Evolutionary conservation across 1,140 invertebrate species (phyloP).

Genomic region (Bombus breviceps): DNA sequence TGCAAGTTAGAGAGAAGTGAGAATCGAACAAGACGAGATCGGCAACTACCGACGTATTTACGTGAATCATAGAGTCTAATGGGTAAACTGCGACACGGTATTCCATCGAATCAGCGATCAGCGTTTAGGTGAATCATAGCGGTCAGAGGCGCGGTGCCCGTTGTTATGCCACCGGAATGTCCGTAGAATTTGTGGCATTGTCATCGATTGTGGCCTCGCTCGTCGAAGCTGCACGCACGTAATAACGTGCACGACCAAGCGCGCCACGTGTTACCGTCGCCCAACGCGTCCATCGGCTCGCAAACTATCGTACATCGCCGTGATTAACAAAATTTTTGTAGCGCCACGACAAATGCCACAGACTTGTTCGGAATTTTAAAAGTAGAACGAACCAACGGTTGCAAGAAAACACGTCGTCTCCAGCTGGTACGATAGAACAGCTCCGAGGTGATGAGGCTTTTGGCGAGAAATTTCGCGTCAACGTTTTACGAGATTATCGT

Average conservation of each 20-base stretch:
- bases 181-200: conserved; percentile 54
- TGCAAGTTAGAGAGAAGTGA: neutral
- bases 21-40: neutral
- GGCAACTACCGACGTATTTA: neutral
- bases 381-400: no score
- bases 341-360: no score
- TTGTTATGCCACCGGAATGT: conserved; percentile 48
- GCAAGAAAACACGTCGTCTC: no score
- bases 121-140: conserved; percentile 42
- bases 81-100: conserved; percentile 16
- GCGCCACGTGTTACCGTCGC: neutral
- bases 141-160: neutral
- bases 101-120: conserved; percentile 26
- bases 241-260: conserved; percentile 31
- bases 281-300: neutral
- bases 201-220: conserved; percentile 53
- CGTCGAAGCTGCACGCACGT: neutral
- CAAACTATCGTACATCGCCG: neutral
- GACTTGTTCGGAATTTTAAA: no score
- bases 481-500: conserved; percentile 11
- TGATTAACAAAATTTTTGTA: neutral
- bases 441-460: no score
- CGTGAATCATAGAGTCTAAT: conserved; percentile 46
- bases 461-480: neutral
- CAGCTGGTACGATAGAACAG: no score